Conservation (phyloP, 1,140 invertebrate species). For the Zaprionus taronus region DNA sequence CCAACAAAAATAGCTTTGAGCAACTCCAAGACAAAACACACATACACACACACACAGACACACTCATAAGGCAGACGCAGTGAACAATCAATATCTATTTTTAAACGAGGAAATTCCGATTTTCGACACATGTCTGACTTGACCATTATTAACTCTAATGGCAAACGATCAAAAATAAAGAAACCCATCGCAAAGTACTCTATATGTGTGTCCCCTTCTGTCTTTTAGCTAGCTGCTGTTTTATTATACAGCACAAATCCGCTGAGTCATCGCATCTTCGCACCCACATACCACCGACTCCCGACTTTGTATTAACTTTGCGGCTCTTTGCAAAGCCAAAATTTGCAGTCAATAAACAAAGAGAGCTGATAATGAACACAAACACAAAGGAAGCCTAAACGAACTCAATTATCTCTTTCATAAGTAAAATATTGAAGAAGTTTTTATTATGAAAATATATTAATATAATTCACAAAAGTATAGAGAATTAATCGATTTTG, state of each 20-base stretch:
- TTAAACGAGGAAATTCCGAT: constrained; percentile 75
- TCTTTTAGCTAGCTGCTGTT: constrained; percentile 13
- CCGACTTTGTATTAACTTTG: constrained; percentile 14
- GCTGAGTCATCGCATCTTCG: constrained; percentile 35
- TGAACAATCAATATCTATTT: constrained; percentile 62
- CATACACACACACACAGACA: neutral
- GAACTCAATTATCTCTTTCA: neutral
- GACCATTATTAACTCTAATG: constrained; percentile 47
- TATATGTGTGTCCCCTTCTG: neutral
- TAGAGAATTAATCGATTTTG: neutral
- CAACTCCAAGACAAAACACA: constrained; percentile 17
- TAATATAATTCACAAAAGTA: neutral
- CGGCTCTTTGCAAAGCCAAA: constrained; percentile 9
- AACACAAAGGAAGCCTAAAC: neutral
- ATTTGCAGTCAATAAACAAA: constrained; percentile 1
- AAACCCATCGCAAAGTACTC: constrained; percentile 7
- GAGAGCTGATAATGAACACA: neutral
- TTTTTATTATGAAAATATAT: neutral
- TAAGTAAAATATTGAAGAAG: neutral
- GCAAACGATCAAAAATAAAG: constrained; percentile 20
- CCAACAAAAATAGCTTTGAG: constrained; percentile 66
- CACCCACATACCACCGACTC: constrained; percentile 14
- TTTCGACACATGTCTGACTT: constrained; percentile 69
- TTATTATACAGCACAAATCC: constrained; percentile 7
- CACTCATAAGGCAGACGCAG: constrained; percentile 13